These are phyloP conservation scores for Calyptomena viridis DNA, from an alignment of 2,113 vertebrate genomes.

Conservation along the genomic window DNA sequence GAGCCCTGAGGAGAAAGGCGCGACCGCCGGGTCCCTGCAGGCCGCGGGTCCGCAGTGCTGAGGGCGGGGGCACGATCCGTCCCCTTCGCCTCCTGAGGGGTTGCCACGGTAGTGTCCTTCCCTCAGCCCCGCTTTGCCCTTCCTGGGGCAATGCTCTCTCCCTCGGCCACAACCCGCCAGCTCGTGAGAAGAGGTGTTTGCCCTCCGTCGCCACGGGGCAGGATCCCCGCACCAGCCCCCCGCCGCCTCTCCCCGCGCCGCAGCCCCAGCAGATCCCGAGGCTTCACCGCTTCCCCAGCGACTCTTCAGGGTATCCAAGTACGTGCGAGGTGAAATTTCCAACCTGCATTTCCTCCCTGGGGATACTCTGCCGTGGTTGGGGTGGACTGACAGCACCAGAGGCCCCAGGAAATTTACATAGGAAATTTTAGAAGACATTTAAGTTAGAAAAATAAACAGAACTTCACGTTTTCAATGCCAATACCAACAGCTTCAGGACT, in stretches of 20 bases:
- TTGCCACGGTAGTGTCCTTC: not conserved
- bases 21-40: not conserved
- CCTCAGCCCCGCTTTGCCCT: not conserved
- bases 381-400: fast-evolving
- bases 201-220: not conserved
- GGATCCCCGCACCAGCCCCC: not conserved
- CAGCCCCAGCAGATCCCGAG: not conserved
- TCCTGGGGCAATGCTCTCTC: not conserved
- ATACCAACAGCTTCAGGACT: not conserved
- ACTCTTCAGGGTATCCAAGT: not conserved
- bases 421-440: not conserved
- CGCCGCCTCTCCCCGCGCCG: too few species aligned
- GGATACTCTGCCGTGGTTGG: not conserved
- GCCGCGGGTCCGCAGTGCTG: not conserved
- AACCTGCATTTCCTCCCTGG: not conserved
- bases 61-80: not conserved
- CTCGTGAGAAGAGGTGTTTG: not conserved
- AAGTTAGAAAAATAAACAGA: not conserved
- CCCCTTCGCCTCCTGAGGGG: not conserved
- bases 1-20: not conserved
- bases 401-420: not conserved
- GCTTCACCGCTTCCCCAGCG: not conserved
- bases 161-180: not conserved
- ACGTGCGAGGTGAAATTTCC: not conserved
- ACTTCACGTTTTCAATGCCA: not conserved